Conservation (phyloP, 2,888 invertebrate genomes). For the Hypomecis punctinalis region DNA sequence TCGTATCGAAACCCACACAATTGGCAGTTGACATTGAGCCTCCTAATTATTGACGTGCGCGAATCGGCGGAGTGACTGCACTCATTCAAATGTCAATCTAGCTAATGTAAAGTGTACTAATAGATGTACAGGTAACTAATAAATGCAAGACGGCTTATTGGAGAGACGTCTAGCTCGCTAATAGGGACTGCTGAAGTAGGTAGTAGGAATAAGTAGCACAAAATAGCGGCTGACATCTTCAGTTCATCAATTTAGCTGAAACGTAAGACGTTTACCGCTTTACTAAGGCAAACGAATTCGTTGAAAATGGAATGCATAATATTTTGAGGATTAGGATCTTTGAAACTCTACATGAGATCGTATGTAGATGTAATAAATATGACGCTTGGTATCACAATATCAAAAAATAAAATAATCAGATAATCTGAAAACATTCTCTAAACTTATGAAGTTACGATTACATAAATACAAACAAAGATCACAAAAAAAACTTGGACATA, state of each 20-base stretch:
- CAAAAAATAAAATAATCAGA: no score
- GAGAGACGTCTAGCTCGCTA: not conserved
- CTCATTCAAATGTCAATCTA: conserved; percentile 72
- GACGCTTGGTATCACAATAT: no score
- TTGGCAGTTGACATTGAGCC: conserved; percentile 67
- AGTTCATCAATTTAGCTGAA: no score
- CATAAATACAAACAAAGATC: not conserved
- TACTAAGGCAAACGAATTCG: no score
- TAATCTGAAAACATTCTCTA: no score
- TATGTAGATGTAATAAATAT: no score
- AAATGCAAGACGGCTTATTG: conserved; percentile 24
- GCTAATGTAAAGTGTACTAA: conserved; percentile 39
- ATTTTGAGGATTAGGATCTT: no score
- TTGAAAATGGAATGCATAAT: no score
- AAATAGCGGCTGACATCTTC: no score
- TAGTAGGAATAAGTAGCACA: not conserved
- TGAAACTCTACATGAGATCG: no score
- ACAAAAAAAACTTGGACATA: not conserved
- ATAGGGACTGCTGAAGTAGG: conserved; percentile 8
- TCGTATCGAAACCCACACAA: conserved; percentile 58
- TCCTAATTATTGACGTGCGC: conserved; percentile 68
- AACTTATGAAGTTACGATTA: no score
- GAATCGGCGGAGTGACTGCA: conserved; percentile 50
- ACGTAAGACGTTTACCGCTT: no score
- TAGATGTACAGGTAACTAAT: conserved; percentile 27